Conservation (phyloP, 2,113 vertebrate genomes). For the Anhinga anhinga region DNA sequence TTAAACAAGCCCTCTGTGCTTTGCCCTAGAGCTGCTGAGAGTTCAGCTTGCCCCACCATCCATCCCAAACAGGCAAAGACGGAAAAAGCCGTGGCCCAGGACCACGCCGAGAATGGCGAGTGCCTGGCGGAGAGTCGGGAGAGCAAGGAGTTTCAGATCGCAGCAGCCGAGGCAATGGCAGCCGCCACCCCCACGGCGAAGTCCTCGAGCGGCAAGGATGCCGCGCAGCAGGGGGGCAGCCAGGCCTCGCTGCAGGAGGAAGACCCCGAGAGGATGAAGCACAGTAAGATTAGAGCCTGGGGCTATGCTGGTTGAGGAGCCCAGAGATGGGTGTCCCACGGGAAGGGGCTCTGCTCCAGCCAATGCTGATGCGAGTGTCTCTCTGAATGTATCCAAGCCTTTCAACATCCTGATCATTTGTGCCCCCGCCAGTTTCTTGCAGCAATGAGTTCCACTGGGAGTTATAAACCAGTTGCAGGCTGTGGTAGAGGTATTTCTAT, state of each 20-base stretch:
- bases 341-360: background rate
- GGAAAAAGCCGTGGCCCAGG: slow-evolving; percentile 74
- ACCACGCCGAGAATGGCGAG: slow-evolving; percentile 85
- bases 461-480: background rate
- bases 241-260: slow-evolving; percentile 80
- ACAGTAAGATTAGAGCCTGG: slow-evolving; percentile 86
- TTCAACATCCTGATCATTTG: background rate
- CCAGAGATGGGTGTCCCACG: rapidly evolving
- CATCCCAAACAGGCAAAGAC: slow-evolving; percentile 89
- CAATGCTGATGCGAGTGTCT: rapidly evolving
- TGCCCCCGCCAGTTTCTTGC: background rate
- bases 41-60: slow-evolving; percentile 79
- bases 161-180: slow-evolving; percentile 54
- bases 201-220: slow-evolving; percentile 72
- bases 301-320: background rate
- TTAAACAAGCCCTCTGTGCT: slow-evolving; percentile 64
- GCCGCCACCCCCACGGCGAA: slow-evolving; percentile 39
- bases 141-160: slow-evolving; percentile 75
- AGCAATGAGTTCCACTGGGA: background rate
- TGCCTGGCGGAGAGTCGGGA: slow-evolving; percentile 71
- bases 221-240: slow-evolving; percentile 62
- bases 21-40: slow-evolving; percentile 83
- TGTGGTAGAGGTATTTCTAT: background rate
- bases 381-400: background rate
- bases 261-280: slow-evolving; percentile 91